Evolutionary conservation across 2,797 vertebrate species (phyloP), one percentile per base, ranked within the genome.

Genomic region (Aplochiton taeniatus): DNA sequence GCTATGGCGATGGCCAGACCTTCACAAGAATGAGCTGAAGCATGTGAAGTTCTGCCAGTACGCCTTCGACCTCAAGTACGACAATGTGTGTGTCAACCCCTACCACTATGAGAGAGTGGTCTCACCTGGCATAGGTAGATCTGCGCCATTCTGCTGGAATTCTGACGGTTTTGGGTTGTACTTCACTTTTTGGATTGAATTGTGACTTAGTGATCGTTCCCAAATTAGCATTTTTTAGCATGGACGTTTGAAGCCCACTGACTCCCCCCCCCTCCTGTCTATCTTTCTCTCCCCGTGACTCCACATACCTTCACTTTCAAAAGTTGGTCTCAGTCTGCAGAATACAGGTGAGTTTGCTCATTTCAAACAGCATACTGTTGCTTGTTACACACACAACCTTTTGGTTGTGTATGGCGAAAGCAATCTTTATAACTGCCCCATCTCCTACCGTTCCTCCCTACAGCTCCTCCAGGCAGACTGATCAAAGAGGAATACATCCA

Each of bases 11-110:
- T 93, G 92, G 92, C 93, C 93, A 0, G 92, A 92, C 78, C 86
- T 93, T 61, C 93, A 94, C 88, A 95, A 94, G 61, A 95, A 94
- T 6, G 94, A 95, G 70, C 90, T 94, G 1, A 94, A 94, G 59
- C 92, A 92, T 14, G 88, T 86, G 52, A 89, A 91, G 58, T 94
- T 93, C 87, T 95, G 94, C 78, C 93, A 89, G 4, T 95, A 90
- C 7, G 93, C 93, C 80, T 94, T 95, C 12, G 93, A 94, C 87
- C 88, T 94, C 69, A 95, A 95, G 65, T 89, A 90, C 4, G 91
- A 94, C 87, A 93, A 90, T 14, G 92, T 93, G 58, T 93, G 93
- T 0, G 90, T 93, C 65, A 94, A 93, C 84, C 91, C 91, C 9
- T 92, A 93, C 83, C 93, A 93, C 76, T 94, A 95, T 19, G 93